Conservation (phyloP, 2,797 vertebrate species). For the Tokudaia tokunoshimensis region DNA sequence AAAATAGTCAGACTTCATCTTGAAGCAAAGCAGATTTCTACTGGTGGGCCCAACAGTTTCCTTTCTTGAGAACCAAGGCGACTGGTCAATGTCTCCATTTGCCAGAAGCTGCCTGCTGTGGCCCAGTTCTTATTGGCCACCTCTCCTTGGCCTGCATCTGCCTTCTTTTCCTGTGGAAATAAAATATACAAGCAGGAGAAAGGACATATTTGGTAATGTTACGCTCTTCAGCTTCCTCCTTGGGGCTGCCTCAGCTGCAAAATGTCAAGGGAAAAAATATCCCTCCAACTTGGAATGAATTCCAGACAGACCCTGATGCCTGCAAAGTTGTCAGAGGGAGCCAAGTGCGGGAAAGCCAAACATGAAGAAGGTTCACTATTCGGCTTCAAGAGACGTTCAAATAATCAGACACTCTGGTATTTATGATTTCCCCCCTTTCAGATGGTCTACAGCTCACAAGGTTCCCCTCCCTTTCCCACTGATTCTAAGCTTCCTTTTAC, state of each 20-base stretch:
- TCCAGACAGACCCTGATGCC: constrained; percentile 91
- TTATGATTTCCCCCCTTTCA: constrained; percentile 86
- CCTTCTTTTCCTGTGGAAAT: constrained; percentile 89
- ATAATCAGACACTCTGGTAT: constrained; percentile 88
- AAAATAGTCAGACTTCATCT: constrained; percentile 38
- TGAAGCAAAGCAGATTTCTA: constrained; percentile 24
- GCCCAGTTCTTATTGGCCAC: constrained; percentile 80
- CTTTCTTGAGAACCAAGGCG: constrained; percentile 70
- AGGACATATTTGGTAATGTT: constrained; percentile 91
- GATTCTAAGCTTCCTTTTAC: constrained; percentile 85
- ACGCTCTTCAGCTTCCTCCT: constrained; percentile 87
- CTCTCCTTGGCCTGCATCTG: constrained; percentile 73
- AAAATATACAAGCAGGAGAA: constrained; percentile 87
- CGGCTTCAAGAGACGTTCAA: constrained; percentile 86
- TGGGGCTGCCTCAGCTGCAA: constrained; percentile 88
- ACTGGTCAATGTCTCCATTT: constrained; percentile 72
- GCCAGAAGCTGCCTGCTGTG: constrained; percentile 68
- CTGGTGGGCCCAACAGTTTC: constrained; percentile 69
- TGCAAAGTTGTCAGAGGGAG: constrained; percentile 89
- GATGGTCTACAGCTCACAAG: constrained; percentile 83
- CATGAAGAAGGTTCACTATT: constrained; percentile 89
- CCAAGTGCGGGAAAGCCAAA: constrained; percentile 88
- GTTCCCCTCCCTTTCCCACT: constrained; percentile 81
- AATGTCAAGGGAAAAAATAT: constrained; percentile 88
- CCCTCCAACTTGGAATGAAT: constrained; percentile 89